A percentile compares a stretch with the other conserved stretches of the same genome.
These are phyloP conservation scores for Eupsittula cactorum DNA, from an alignment of 2,113 vertebrate species.

Conservation along the genomic window DNA sequence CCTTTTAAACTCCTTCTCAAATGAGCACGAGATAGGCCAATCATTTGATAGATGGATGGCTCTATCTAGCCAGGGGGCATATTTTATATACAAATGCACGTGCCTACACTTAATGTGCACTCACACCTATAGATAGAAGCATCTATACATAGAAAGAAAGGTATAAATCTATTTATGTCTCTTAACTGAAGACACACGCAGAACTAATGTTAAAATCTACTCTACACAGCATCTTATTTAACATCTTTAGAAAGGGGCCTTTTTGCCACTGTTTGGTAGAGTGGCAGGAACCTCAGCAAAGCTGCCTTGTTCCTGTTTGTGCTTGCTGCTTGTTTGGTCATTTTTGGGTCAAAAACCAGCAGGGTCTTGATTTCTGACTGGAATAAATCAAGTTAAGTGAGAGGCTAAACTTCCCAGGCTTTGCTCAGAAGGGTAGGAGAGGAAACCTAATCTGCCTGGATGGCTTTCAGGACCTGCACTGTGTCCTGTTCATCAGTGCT, in stretches of 20 bases:
- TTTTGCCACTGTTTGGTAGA: background rate
- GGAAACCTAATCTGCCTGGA: background rate
- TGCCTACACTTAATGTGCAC: background rate
- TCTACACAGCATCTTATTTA: background rate
- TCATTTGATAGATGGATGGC: background rate
- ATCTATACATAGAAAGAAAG: background rate
- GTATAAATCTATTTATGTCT: slow-evolving; percentile 36
- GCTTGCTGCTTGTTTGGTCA: background rate
- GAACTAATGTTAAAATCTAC: background rate
- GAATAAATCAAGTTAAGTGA: background rate
- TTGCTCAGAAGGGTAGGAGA: background rate
- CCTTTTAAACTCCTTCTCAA: background rate
- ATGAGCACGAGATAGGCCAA: slow-evolving; percentile 1
- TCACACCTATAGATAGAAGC: background rate
- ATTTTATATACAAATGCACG: background rate
- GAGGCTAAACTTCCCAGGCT: background rate
- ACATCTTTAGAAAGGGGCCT: background rate
- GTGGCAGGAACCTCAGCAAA: background rate
- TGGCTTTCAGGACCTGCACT: background rate
- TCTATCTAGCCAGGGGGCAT: background rate
- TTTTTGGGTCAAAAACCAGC: background rate
- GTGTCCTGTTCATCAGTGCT: background rate
- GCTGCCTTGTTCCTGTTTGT: background rate
- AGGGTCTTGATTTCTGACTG: background rate
- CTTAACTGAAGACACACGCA: background rate